Percentiles rank a stretch among this genome's conserved stretches.
These are phyloP conservation scores for Dendroctonus valens DNA, from an alignment of 1,140 invertebrate species.

Conservation along the genomic window DNA sequence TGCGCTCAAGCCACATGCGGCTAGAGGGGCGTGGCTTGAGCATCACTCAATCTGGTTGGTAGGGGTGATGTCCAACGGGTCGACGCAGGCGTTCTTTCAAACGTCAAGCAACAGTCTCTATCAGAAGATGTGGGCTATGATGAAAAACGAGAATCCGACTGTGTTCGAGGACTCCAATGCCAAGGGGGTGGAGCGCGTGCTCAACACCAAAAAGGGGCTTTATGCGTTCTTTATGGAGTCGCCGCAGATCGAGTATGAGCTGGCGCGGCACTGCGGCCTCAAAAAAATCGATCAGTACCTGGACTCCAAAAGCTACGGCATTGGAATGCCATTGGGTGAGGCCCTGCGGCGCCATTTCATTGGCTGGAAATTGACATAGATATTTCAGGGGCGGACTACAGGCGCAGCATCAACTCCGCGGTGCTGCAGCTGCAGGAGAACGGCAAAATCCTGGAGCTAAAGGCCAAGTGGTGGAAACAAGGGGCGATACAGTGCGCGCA, in stretches of 20 bases:
- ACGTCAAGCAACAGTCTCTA: conserved; percentile 70
- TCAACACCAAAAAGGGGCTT: conserved; percentile 59
- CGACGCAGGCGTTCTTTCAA: conserved; percentile 73
- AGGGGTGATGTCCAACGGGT: conserved; percentile 65
- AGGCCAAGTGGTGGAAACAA: conserved; percentile 84
- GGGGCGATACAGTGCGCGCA: conserved; percentile 43
- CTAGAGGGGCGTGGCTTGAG: background rate
- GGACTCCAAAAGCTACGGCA: conserved; percentile 81
- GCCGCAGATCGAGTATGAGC: conserved; percentile 74
- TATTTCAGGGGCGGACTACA: conserved; percentile 54
- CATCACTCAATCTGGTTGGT: background rate
- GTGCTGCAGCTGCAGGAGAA: conserved; percentile 80
- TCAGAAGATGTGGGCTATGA: conserved; percentile 68
- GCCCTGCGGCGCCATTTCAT: background rate
- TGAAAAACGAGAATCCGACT: conserved; percentile 73
- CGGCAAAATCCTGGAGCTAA: conserved; percentile 71
- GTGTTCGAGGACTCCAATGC: conserved; percentile 79
- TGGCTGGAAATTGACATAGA: background rate
- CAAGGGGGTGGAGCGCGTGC: conserved; percentile 82
- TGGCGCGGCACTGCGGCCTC: conserved; percentile 74
- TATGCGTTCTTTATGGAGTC: conserved; percentile 90
- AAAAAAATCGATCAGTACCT: conserved; percentile 73
- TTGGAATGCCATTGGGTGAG: conserved; percentile 72
- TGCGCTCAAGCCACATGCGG: background rate
- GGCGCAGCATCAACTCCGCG: conserved; percentile 68